Percentiles rank a stretch among this genome's conserved stretches.
These are phyloP conservation scores for Rotaria sp. DNA, from an alignment of 2,888 invertebrate genomes.

Conservation along the genomic window DNA sequence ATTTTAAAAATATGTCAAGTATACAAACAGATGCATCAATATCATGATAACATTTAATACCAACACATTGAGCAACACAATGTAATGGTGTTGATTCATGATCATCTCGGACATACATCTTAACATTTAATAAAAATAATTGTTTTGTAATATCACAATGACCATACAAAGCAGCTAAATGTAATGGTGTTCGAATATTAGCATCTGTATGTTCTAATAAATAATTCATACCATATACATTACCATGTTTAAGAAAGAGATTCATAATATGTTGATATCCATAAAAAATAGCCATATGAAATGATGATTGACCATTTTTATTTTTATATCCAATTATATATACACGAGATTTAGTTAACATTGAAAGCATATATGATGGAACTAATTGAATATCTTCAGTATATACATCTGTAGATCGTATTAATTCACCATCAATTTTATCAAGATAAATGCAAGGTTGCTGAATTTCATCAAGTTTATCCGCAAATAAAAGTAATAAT, in stretches of 20 bases:
- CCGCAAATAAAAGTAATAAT: background rate
- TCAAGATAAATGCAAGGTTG: background rate
- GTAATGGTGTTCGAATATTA: conserved; percentile 36
- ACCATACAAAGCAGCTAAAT: conserved; percentile 38
- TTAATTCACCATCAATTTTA: background rate
- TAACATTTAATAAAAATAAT: background rate
- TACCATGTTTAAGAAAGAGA: background rate
- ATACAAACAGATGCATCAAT: background rate
- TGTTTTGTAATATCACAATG: conserved; percentile 22
- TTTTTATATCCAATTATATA: background rate
- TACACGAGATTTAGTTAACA: background rate
- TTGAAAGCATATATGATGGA: background rate
- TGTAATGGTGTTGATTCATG: background rate
- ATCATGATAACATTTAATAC: background rate
- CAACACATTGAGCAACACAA: background rate
- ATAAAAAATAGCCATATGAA: background rate
- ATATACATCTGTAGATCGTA: background rate
- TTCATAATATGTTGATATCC: background rate
- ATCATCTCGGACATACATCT: background rate
- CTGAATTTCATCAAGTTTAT: background rate
- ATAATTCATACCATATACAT: background rate
- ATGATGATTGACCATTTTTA: background rate
- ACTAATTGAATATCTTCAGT: background rate
- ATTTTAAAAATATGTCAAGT: background rate
- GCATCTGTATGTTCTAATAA: conserved; percentile 23